Base-by-base conservation (phyloP, 2,888 invertebrate species). In the Tethea ocularis region DNA sequence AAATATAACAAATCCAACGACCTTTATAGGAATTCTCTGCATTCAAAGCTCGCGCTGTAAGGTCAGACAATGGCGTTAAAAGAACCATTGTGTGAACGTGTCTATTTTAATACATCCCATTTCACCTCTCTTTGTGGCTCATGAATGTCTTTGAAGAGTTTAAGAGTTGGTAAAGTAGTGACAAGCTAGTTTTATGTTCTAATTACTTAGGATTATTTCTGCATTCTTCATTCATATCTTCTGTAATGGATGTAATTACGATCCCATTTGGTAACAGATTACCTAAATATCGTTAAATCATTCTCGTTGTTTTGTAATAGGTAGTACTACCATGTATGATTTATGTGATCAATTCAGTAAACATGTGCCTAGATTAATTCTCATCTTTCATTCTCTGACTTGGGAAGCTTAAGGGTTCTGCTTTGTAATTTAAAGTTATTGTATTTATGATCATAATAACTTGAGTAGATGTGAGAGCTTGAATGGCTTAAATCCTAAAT, bases 51-150 rank as follows among this genome's bases (percentile, higher is more conserved):
- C 63, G 65, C 62, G 61, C 53, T 69, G 66, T 63, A 63, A 65
- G 63, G 66, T 66, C 80, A 74, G 76, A 86, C 85, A 86, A 87
- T 81, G 75, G 74, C 67, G 72, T 79, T 79, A 78, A 82, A 83
- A 84, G 84, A 79, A 64, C 79, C 71, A 86, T 88, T 88, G 87
- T 88, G 70, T 65, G 68, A 71, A 62, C 78, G 72, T 72, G 78
- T 79, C 81, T 74, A 77, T 71, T 74, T 80, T 80, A 84, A 83
- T 83, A 80, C 83, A 80, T 74, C 80, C 79, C 78, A 83, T 83
- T 86, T 82, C 78, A 80, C 78, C 74, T 77, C 65, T 74, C 77
- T 79, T 83, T 83, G 80, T 83, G 68, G 60, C 61, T 58, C 62
- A 68, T 72, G 79, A 82, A 83, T 78, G 80, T 74, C 79, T 80